A percentile compares a stretch with the other conserved stretches of the same genome.
phyloP scores from a whole-genome alignment of 2,113 vertebrate species.

The Neolamprologus modestus region DNA sequence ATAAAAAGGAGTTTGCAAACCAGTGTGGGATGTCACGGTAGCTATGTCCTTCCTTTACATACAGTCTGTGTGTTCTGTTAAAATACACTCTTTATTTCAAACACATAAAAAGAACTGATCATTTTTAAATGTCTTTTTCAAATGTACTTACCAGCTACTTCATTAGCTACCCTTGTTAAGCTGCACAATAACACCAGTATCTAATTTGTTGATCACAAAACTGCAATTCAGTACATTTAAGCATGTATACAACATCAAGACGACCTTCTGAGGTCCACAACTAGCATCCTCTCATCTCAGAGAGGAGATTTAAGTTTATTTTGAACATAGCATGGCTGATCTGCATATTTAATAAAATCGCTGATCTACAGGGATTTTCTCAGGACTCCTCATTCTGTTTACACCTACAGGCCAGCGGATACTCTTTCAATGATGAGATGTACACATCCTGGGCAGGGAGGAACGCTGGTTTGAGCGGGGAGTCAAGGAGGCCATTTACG shows the following conservation, averaged over 20 bases:
- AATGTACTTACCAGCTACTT: not conserved
- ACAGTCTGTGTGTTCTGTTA: no score
- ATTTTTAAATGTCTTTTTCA: no score
- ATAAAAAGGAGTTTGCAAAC: no score
- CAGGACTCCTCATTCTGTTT: not conserved
- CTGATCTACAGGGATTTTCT: not conserved
- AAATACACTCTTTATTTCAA: no score
- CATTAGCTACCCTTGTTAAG: not conserved
- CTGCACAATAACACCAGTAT: not conserved
- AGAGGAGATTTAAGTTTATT: not conserved
- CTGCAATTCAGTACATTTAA: not conserved
- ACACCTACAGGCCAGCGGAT: fast-evolving
- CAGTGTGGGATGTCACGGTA: no score
- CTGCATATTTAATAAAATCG: not conserved
- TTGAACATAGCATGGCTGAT: not conserved
- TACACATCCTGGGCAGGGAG: not conserved
- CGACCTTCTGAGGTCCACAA: not conserved
- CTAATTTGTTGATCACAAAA: not conserved
- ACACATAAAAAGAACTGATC: no score
- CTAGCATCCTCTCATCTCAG: not conserved
- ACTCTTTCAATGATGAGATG: not conserved
- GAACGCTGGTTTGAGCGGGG: fast-evolving
- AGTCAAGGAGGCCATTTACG: not conserved
- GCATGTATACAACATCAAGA: not conserved
- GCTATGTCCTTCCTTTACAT: no score